These are phyloP conservation scores for Theonella swinhoei DNA, from an alignment of 37 sponge, comb jelly and placozoan genomes.

Conservation along the genomic window DNA sequence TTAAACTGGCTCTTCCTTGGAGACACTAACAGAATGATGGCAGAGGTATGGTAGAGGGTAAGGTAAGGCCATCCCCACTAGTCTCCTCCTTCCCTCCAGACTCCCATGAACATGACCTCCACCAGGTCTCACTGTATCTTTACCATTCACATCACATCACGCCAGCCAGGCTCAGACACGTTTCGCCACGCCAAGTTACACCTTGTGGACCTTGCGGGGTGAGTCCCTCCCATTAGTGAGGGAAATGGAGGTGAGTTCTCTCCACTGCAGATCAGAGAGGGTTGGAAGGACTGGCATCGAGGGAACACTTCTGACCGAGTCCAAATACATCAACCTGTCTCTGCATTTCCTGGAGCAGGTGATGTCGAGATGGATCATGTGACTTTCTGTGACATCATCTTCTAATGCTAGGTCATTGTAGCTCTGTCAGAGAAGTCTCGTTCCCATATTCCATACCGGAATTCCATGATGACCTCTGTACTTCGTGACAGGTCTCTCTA, in stretches of 20 bases:
- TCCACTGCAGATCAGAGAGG: conserved; percentile 87
- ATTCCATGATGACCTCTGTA: conserved; percentile 99
- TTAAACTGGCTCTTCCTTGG: conserved; percentile 98
- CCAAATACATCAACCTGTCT: conserved; percentile 97
- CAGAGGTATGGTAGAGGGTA: conserved; percentile 70
- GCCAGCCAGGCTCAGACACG: conserved; percentile 86
- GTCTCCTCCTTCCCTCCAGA: conserved; percentile 44
- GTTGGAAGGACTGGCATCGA: conserved; percentile 87
- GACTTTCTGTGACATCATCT: not conserved
- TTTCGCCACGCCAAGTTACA: conserved; percentile 90
- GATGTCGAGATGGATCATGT: not conserved
- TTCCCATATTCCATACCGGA: conserved; percentile 95
- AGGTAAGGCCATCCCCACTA: not conserved
- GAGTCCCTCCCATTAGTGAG: not conserved
- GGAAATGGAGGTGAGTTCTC: too few relatives aligned
- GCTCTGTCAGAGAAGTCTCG: conserved; percentile 95
- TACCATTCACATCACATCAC: conserved; percentile 86
- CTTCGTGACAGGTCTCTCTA: conserved; percentile 88
- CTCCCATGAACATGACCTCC: conserved; percentile 99
- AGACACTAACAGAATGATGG: conserved; percentile 99
- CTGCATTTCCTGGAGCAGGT: conserved; percentile 96
- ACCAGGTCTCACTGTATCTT: conserved; percentile 99
- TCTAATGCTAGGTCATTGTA: conserved; percentile 82
- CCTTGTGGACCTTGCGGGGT: conserved; percentile 98
- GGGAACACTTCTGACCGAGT: conserved; percentile 91